Evolutionary conservation across 2,113 vertebrate genomes (phyloP).

Genomic region (Pseudorhombus dupliciocellatus): DNA sequence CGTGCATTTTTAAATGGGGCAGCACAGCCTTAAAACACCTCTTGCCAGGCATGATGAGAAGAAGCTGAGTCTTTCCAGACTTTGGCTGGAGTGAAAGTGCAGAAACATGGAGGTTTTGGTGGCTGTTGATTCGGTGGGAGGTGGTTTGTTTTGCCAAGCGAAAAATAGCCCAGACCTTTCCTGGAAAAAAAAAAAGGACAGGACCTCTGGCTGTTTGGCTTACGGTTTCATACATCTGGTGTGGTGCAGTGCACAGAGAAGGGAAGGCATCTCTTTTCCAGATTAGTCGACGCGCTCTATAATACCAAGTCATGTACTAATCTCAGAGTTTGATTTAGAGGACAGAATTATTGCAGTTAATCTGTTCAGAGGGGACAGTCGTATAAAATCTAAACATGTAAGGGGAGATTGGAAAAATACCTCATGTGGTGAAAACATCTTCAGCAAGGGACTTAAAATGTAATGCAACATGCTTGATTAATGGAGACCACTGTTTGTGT

Average conservation of each 20-base stretch:
- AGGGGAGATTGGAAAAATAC: slow-evolving; percentile 61
- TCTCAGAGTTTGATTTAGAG: slow-evolving; percentile 47
- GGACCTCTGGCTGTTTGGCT: slow-evolving; percentile 66
- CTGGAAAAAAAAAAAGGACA: slow-evolving; percentile 44
- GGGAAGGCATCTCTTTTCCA: slow-evolving; percentile 37
- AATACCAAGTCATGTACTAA: slow-evolving; percentile 43
- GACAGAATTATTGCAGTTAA: slow-evolving; percentile 54
- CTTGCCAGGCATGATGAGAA: slow-evolving; percentile 18
- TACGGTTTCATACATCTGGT: slow-evolving; percentile 62
- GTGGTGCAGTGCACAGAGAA: slow-evolving; percentile 5
- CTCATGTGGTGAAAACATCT: slow-evolving; percentile 51
- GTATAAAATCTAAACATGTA: slow-evolving; percentile 63
- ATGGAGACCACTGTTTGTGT: slow-evolving; percentile 52
- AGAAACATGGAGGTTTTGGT: slow-evolving; percentile 58
- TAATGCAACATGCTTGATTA: slow-evolving; percentile 63
- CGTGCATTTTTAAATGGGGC: no score
- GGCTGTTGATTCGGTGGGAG: slow-evolving; percentile 59
- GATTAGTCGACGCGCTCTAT: slow-evolving; percentile 34
- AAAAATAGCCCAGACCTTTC: slow-evolving; percentile 67
- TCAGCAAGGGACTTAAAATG: slow-evolving; percentile 49
- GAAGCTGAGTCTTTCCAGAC: slow-evolving; percentile 37
- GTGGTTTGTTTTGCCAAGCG: slow-evolving; percentile 59
- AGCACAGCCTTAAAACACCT: slow-evolving; percentile 18
- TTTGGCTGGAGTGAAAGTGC: slow-evolving; percentile 19
- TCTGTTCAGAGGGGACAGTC: slow-evolving; percentile 40